phyloP scores from a whole-genome alignment of 2,113 vertebrate genomes.

The Physeter macrocephalus region DNA sequence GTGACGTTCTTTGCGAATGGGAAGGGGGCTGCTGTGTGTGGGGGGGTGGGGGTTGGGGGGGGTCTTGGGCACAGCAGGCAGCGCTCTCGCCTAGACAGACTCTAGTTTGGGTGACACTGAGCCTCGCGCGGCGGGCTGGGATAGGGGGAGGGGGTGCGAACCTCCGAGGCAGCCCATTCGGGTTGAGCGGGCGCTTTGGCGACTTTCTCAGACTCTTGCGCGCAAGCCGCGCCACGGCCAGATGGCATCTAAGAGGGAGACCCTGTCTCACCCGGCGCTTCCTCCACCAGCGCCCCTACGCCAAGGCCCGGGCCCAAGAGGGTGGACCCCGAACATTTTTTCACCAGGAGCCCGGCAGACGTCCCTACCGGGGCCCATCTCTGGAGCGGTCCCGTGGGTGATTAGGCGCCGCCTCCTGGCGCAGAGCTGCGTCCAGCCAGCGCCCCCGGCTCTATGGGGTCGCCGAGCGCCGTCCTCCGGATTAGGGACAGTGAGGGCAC shows the following conservation, averaged over 20 bases:
- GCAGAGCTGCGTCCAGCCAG: background rate
- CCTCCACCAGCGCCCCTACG: background rate
- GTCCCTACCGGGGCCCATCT: background rate
- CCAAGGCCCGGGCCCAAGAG: background rate
- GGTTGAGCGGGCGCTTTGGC: background rate
- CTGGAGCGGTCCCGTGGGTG: background rate
- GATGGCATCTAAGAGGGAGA: background rate
- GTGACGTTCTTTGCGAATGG: background rate
- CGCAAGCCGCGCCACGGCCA: background rate
- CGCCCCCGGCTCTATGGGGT: background rate
- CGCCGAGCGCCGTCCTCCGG: background rate
- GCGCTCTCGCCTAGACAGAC: background rate
- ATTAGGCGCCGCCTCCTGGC: background rate
- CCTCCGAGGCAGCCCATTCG: background rate
- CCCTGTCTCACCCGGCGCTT: background rate
- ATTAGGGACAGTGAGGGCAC: background rate
- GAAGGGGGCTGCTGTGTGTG: background rate
- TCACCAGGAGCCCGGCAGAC: background rate
- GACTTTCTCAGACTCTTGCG: constrained; percentile 41
- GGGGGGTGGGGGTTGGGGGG: background rate
- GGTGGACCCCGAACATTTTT: background rate
- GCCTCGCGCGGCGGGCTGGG: background rate
- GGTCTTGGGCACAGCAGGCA: background rate
- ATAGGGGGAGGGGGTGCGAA: background rate
- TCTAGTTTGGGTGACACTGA: background rate